These are phyloP conservation scores for Scortum barcoo DNA, from an alignment of 2,113 vertebrate species.

Conservation along the genomic window DNA sequence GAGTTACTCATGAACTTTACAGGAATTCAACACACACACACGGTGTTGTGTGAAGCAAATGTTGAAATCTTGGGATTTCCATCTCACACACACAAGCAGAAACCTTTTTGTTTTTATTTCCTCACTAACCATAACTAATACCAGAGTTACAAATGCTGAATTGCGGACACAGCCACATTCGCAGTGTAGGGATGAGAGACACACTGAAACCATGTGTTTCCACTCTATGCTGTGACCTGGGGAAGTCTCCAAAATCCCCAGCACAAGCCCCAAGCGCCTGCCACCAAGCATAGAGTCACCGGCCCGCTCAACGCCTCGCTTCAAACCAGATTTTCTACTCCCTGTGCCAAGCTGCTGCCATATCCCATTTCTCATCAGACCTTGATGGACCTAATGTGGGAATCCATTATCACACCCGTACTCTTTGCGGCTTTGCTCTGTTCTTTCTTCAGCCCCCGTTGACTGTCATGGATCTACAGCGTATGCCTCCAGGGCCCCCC, in stretches of 20 bases:
- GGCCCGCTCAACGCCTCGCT: slow-evolving; percentile 41
- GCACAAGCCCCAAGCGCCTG: slow-evolving; percentile 52
- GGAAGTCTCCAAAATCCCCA: slow-evolving; percentile 62
- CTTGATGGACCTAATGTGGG: slow-evolving; percentile 72
- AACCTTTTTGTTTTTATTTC: slow-evolving; percentile 32
- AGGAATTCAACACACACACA: slow-evolving; percentile 62
- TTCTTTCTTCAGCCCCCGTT: slow-evolving; percentile 34
- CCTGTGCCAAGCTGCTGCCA: slow-evolving; percentile 73
- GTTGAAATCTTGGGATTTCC: slow-evolving; percentile 47
- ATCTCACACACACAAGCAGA: background rate
- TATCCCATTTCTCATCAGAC: slow-evolving; percentile 69
- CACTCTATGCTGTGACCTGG: slow-evolving; percentile 48
- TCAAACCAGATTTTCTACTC: slow-evolving; percentile 68
- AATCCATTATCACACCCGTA: slow-evolving; percentile 75
- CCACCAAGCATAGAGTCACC: slow-evolving; percentile 54
- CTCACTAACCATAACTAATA: slow-evolving; percentile 55
- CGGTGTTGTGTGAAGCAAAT: slow-evolving; percentile 17
- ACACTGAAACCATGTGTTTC: slow-evolving; percentile 74
- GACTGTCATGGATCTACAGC: slow-evolving; percentile 38
- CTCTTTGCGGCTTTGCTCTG: slow-evolving; percentile 44
- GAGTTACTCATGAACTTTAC: slow-evolving; percentile 63
- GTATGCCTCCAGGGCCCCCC: slow-evolving; percentile 46
- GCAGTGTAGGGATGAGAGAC: slow-evolving; percentile 31
- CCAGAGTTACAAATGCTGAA: slow-evolving; percentile 44
- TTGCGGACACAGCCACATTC: slow-evolving; percentile 18